These are phyloP conservation scores for Urocolius indicus DNA, from an alignment of 2,113 vertebrate genomes.

Conservation along the genomic window DNA sequence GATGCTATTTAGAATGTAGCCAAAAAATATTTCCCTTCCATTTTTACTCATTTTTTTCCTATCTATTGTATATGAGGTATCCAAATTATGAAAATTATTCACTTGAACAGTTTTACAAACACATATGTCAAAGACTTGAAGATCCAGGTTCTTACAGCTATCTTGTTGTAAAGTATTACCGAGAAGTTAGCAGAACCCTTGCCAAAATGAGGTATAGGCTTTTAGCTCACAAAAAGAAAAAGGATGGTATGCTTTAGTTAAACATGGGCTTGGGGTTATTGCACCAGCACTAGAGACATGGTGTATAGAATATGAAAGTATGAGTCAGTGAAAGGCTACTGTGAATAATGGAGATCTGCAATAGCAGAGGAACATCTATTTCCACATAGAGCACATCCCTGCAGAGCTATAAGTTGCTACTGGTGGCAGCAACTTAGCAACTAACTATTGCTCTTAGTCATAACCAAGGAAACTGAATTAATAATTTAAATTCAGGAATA, in stretches of 20 bases:
- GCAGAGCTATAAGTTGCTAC: neutral
- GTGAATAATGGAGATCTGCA: neutral
- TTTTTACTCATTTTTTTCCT: neutral
- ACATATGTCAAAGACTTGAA: neutral
- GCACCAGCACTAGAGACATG: neutral
- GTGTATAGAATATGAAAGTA: neutral
- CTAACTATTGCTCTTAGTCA: neutral
- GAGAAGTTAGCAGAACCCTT: neutral
- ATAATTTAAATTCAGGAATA: neutral
- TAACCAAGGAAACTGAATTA: neutral
- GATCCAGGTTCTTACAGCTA: neutral
- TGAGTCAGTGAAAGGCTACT: neutral
- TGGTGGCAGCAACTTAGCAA: neutral
- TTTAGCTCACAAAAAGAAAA: neutral
- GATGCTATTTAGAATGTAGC: neutral
- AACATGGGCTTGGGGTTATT: neutral
- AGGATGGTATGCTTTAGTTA: neutral
- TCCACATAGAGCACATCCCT: neutral
- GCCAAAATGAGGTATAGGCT: neutral
- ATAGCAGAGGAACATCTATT: neutral
- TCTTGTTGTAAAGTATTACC: neutral
- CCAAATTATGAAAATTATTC: neutral
- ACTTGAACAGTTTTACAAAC: neutral
- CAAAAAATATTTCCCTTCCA: neutral
- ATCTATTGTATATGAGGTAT: neutral